Conservation (phyloP, 2,797 vertebrate species). For the Takifugu ocellatus region DNA sequence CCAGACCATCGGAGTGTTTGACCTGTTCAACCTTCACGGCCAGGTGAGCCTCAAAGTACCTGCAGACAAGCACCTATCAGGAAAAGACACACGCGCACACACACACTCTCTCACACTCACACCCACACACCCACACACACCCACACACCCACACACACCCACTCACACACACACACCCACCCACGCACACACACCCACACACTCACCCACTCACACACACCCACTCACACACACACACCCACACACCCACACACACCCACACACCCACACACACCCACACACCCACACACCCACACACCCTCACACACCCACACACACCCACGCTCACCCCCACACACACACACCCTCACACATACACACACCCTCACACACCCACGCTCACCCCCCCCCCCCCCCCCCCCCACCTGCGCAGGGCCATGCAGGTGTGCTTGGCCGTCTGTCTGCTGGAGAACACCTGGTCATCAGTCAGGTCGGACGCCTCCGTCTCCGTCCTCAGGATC, state of each 20-base stretch:
- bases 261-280: too few relatives aligned
- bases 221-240: background rate
- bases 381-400: background rate
- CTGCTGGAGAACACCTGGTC: conserved; percentile 94
- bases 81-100: background rate
- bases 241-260: background rate
- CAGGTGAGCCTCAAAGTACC: conserved; percentile 94
- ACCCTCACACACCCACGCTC: background rate
- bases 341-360: background rate
- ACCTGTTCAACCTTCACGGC: conserved; percentile 93
- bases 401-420: conserved; percentile 90
- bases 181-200: too few relatives aligned
- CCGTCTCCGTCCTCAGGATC: conserved; percentile 87
- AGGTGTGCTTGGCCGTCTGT: conserved; percentile 94
- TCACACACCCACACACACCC: too few relatives aligned
- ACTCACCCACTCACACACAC: too few relatives aligned
- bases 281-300: too few relatives aligned
- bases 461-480: conserved; percentile 85
- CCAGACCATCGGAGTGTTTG: conserved; percentile 86
- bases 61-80: conserved; percentile 3
- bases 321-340: background rate
- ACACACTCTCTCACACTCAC: too few relatives aligned
- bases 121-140: background rate
- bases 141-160: too few relatives aligned
- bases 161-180: too few relatives aligned